Evolutionary conservation across 2,113 vertebrate species (phyloP).

Genomic region (Equus quagga): DNA sequence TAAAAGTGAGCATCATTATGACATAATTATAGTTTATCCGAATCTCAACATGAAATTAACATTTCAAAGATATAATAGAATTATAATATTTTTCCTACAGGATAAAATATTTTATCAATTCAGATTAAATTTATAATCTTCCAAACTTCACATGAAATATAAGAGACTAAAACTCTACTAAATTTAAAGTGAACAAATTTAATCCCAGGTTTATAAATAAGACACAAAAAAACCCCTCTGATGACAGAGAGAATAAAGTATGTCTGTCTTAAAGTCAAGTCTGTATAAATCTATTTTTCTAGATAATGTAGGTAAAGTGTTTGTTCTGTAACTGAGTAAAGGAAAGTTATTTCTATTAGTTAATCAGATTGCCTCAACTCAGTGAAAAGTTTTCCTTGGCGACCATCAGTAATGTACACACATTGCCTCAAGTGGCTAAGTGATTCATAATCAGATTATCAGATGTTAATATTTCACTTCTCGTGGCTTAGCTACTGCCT

Average conservation of each 20-base stretch:
- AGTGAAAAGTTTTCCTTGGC: background rate
- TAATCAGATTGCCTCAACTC: background rate
- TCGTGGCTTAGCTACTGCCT: background rate
- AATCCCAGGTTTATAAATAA: background rate
- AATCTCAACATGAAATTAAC: constrained; percentile 57
- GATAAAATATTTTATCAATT: constrained; percentile 64
- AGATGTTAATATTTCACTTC: background rate
- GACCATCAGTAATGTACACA: background rate
- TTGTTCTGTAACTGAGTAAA: background rate
- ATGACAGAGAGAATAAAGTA: background rate
- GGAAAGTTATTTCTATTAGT: background rate
- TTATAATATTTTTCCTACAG: constrained; percentile 58
- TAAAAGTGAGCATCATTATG: constrained; percentile 64
- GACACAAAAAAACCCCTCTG: background rate
- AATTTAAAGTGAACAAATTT: constrained; percentile 8
- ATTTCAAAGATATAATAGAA: constrained; percentile 68
- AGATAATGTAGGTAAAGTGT: background rate
- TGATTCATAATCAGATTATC: background rate
- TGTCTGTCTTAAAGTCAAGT: background rate
- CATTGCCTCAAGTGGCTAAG: background rate
- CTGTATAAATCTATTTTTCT: background rate
- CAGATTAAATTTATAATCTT: background rate
- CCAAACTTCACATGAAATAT: background rate
- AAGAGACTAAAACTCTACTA: background rate
- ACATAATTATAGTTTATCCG: constrained; percentile 73